Evolutionary conservation across 2,113 vertebrate genomes (phyloP).

Genomic region (Cephalopholis sonnerati): DNA sequence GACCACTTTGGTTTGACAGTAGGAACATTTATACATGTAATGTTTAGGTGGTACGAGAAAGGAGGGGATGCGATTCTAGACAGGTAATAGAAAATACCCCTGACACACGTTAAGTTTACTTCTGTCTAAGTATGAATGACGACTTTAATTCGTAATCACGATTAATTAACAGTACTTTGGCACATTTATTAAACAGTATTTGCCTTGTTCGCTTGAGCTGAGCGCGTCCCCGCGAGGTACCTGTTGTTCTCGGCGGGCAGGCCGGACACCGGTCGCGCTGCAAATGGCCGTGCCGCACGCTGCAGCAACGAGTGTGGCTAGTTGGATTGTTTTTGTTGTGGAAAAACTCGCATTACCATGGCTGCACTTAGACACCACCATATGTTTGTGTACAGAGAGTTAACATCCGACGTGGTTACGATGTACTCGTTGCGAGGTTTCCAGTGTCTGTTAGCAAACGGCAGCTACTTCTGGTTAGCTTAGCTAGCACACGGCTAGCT

Average conservation of each 20-base stretch:
- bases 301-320: too few relatives aligned
- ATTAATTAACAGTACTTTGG: neutral
- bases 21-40: too few relatives aligned
- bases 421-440: neutral
- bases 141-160: too few relatives aligned
- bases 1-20: too few relatives aligned
- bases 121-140: too few relatives aligned
- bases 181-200: neutral
- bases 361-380: accelerated
- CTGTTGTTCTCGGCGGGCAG: neutral
- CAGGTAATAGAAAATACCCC: too few relatives aligned
- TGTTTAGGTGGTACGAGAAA: too few relatives aligned
- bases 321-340: neutral
- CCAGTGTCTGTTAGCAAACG: neutral
- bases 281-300: neutral
- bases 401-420: too few relatives aligned
- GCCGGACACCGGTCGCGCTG: neutral
- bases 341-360: neutral
- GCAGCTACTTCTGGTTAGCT: neutral
- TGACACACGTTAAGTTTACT: too few relatives aligned
- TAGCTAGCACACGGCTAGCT: neutral
- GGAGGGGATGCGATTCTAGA: too few relatives aligned
- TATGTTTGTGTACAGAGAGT: accelerated
- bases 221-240: neutral
- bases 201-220: neutral